Evolutionary conservation across 2,113 vertebrate species (phyloP), one percentile per base, ranked within the genome.

Genomic region (Mystacornis crossleyi): DNA sequence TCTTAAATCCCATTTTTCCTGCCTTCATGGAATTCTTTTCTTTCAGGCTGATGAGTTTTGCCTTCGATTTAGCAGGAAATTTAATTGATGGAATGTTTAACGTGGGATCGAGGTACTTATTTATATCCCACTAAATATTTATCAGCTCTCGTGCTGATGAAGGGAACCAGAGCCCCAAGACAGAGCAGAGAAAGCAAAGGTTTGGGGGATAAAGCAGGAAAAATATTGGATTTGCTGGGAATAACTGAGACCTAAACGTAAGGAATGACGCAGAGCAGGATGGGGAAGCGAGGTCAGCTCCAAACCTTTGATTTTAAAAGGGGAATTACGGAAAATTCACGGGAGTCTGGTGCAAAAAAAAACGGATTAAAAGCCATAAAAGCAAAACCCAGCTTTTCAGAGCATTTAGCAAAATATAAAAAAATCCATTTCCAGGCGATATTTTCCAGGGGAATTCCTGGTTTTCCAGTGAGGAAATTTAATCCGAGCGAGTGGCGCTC

Each of bases 51-150:
- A 81, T 33, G 12, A 62, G 64, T 64, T 45, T 29, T 53, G 36
- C 75, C 69, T 61, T 64, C 77, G 72, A 86, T 81, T 81, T 28
- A 84, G 65, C 4, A 38, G n/a, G 78, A 45, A 51, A 74, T 85
- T 18, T 75, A 94, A 87, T n/a, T 42, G 81, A 86, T 64, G 81
- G 61, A 29, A 48, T 80, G 42, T 84, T 93, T 71, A 89, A 89
- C 4, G 6, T 31, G 24, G 64, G 6, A 42, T 24, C 6, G 29
- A 85, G 65, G 81, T 9, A 15, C 33, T 90, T 58, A 45, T 61
- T 93, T 50, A 71, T 33, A 5, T 18, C 62, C 26, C 26, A 16
- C 53, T 43, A 90, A 89, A 92, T 84, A 75, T 87, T 89, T 93
- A 79, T 64, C 89, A 14, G 88, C 62, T 69, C 78, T 26, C 6